Conservation (phyloP, 2,888 invertebrate species). For the Drosophila neonasuta region DNA sequence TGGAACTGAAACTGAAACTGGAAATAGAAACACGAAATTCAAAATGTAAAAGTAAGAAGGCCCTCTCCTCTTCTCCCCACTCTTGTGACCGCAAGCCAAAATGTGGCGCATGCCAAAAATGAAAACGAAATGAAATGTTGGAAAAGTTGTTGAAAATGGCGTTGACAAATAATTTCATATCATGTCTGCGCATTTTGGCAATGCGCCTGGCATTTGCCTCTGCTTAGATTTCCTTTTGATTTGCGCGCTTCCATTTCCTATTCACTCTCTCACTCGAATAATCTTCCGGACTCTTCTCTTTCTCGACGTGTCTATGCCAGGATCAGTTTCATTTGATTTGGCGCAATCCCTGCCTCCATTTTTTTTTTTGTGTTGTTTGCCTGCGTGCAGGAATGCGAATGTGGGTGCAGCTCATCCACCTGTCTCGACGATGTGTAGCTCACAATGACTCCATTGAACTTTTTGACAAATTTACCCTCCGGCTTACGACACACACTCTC, state of each 20-base stretch:
- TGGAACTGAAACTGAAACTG: constrained; percentile 43
- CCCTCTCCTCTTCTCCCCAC: too few relatives aligned
- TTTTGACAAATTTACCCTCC: constrained; percentile 63
- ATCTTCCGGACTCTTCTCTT: constrained; percentile 47
- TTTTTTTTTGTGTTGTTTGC: not conserved
- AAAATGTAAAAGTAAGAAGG: constrained; percentile 47
- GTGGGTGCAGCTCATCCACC: constrained; percentile 46
- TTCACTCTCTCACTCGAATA: constrained; percentile 10
- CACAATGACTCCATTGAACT: constrained; percentile 48
- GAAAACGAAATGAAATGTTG: constrained; percentile 73
- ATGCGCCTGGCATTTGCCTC: constrained; percentile 43
- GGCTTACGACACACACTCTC: constrained; percentile 41
- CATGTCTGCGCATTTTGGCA: constrained; percentile 62
- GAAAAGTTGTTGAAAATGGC: constrained; percentile 74
- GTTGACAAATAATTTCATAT: constrained; percentile 78
- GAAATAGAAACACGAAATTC: constrained; percentile 18
- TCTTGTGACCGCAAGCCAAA: constrained; percentile 23
- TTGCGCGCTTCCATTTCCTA: constrained; percentile 8
- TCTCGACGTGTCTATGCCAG: constrained; percentile 31
- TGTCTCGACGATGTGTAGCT: constrained; percentile 42
- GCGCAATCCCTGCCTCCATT: constrained; percentile 6
- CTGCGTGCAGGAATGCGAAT: constrained; percentile 40
- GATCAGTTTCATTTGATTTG: constrained; percentile 64
- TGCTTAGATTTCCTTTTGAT: constrained; percentile 50
- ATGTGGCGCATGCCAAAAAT: constrained; percentile 60